Conservation (phyloP, 2,113 vertebrate species). For the Neotoma lepida region DNA sequence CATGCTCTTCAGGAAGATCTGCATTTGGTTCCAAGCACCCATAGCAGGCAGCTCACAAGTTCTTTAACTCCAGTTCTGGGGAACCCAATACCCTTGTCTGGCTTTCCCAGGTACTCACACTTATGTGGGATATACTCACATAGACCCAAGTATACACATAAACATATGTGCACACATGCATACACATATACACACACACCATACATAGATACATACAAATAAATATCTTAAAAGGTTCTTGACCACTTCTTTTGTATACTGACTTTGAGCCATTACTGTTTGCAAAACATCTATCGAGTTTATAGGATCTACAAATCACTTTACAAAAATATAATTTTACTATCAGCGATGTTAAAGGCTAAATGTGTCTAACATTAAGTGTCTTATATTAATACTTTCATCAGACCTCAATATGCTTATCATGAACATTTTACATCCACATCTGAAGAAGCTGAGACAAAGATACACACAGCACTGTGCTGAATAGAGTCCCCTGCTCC, state of each 20-base stretch:
- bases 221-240: neutral
- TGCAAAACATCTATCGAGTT: neutral
- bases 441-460: neutral
- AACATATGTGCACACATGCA: neutral
- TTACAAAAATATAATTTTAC: neutral
- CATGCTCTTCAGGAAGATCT: neutral
- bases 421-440: neutral
- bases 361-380: neutral
- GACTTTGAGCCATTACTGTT: neutral
- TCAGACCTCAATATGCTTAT: neutral
- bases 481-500: neutral
- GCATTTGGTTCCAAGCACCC: neutral
- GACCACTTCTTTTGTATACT: neutral
- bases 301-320: neutral
- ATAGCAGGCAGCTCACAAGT: neutral
- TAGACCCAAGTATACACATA: neutral
- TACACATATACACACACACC: neutral
- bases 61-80: neutral
- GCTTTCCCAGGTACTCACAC: neutral
- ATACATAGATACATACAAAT: neutral
- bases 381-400: neutral
- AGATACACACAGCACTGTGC: neutral
- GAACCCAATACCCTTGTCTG: neutral
- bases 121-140: neutral
- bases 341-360: neutral